These are phyloP conservation scores for Pollicipes pollicipes DNA, from an alignment of 1,140 invertebrate genomes.

Conservation along the genomic window DNA sequence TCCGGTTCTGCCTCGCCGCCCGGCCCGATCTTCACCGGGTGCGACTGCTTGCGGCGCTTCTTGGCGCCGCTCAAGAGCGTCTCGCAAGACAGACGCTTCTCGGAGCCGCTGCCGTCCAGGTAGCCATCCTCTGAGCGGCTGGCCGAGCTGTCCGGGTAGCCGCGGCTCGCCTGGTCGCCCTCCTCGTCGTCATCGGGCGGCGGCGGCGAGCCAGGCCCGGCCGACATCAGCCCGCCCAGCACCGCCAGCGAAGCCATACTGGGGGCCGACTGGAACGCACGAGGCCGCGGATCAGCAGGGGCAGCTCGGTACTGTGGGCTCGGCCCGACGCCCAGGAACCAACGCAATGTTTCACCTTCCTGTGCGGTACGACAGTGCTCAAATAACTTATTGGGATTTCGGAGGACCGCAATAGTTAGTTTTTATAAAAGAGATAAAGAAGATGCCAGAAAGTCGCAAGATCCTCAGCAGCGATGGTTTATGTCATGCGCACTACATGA, in stretches of 20 bases:
- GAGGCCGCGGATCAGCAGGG: neutral
- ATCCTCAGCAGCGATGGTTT: too few species aligned
- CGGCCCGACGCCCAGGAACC: too few species aligned
- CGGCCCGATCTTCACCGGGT: conserved; percentile 24
- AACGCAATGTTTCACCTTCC: too few species aligned
- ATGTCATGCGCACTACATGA: too few species aligned
- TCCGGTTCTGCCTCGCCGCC: conserved; percentile 22
- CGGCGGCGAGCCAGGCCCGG: too few species aligned
- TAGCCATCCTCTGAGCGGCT: neutral
- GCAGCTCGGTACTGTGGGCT: too few species aligned
- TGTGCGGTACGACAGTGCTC: too few species aligned
- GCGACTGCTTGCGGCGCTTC: conserved; percentile 27
- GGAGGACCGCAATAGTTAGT: too few species aligned
- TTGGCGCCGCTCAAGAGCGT: conserved; percentile 15
- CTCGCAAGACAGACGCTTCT: neutral
- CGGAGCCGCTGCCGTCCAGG: conserved; percentile 1
- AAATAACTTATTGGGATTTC: too few species aligned
- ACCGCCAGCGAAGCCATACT: neutral
- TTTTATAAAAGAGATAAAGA: too few species aligned
- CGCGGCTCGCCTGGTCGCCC: neutral
- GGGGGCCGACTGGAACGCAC: neutral
- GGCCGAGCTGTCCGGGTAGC: conserved; percentile 1
- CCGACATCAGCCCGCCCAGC: neutral
- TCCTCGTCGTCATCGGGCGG: neutral
- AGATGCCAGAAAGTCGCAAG: too few species aligned